Evolutionary conservation across 2,113 vertebrate species (phyloP), one percentile per base, ranked within the genome.

Genomic region (Pogonocichla stellata): DNA sequence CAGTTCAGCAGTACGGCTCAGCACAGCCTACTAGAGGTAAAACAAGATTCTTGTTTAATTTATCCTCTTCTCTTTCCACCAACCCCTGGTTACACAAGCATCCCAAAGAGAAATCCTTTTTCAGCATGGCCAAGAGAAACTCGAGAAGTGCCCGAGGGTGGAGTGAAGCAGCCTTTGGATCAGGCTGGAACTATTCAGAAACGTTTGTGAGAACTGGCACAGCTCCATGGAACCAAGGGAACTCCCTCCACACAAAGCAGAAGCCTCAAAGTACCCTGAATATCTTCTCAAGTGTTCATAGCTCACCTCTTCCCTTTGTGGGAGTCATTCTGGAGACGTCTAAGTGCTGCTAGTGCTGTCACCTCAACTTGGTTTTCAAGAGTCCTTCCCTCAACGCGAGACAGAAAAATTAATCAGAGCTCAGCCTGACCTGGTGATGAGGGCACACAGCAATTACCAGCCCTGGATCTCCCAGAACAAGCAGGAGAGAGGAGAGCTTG

Each of bases 51-150:
- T 29, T 54, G 40, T 50, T 69, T 15, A 10, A 80, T 80, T 77
- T 56, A 48, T 56, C 45, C 24, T n/a, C 67, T 56, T 47, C 60
- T 53, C 56, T 86, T 92, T 24, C 47, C 31, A 53, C 60, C 53
- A 91, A 8, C 40, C 36, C 38, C 77, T 64, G 50, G 22, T 25
- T 89, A 57, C 53, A 36, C 16, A 9, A 67, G 38, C 53, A 10
- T 74, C 81, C 66, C 42, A 36, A 66, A 64, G 47, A 84, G 88
- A 80, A 88, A 66, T 56, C 80, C 92, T 36, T 64, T 95, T 89
- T 74, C 60, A 51, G 67, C 43, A 12, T 16, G 42, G 65, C 51
- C 72, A 58, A 45, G 67, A 83, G 67, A 78, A 57, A 79, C 36
- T 12, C 42, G 5, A 40, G 38, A 71, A 74, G 23, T 1, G 10